Evolutionary conservation across 2,113 vertebrate genomes (phyloP).

Genomic region (Eudorcas thomsonii): DNA sequence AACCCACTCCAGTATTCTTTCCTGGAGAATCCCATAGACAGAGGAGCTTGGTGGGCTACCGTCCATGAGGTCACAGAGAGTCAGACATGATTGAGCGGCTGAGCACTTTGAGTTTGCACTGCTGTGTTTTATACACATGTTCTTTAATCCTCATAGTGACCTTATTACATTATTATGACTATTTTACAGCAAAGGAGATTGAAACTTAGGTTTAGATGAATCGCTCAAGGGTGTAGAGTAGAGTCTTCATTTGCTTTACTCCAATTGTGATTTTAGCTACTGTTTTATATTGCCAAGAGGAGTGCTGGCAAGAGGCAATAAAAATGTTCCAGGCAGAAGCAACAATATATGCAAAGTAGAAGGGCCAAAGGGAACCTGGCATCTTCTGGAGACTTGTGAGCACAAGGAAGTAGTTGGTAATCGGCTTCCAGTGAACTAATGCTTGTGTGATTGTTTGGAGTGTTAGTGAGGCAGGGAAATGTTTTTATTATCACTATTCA

Average conservation of each 20-base stretch:
- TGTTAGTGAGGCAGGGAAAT: not conserved
- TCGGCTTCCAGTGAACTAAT: not conserved
- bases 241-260: not conserved
- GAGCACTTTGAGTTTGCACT: not conserved
- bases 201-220: not conserved
- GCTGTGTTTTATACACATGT: not conserved
- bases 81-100: accelerated
- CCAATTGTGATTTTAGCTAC: not conserved
- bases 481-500: not conserved
- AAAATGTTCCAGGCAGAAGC: not conserved
- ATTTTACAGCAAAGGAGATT: not conserved
- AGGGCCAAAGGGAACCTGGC: not conserved
- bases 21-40: not conserved
- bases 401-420: not conserved
- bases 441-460: not conserved
- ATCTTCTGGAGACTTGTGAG: not conserved
- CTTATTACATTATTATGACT: not conserved
- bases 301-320: not conserved
- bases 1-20: not conserved
- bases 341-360: not conserved
- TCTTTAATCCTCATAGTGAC: not conserved
- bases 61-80: not conserved
- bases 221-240: not conserved
- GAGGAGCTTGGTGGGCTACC: not conserved
- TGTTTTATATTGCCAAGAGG: not conserved